phyloP scores from a whole-genome alignment of 2,888 invertebrate species.

The Alloscopus bannaensis region DNA sequence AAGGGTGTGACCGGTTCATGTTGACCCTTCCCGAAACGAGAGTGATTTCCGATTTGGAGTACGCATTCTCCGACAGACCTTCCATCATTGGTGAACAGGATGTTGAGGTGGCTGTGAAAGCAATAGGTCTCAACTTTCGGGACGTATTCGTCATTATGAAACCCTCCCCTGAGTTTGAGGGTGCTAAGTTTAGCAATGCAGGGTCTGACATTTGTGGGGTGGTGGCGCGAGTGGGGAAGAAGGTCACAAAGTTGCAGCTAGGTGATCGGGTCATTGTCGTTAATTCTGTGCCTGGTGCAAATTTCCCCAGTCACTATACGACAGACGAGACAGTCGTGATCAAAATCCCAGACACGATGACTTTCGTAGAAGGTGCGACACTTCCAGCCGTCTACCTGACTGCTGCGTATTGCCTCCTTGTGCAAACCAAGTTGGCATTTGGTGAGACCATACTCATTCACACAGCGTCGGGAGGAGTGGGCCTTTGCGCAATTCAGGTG shows the following conservation, averaged over 20 bases:
- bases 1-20: slow-evolving; percentile 36
- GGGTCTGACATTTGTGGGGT: too few species aligned
- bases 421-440: slow-evolving; percentile 27
- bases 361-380: slow-evolving; percentile 44
- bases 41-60: slow-evolving; percentile 48
- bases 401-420: slow-evolving; percentile 38
- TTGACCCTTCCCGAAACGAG: slow-evolving; percentile 16
- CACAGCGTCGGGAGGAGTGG: slow-evolving; percentile 64
- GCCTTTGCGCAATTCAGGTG: slow-evolving; percentile 57
- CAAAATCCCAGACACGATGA: slow-evolving; percentile 22
- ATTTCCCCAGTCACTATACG: slow-evolving; percentile 40
- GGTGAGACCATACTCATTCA: slow-evolving; percentile 55
- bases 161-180: slow-evolving; percentile 15
- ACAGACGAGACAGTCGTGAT: slow-evolving; percentile 29
- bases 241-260: slow-evolving; percentile 79
- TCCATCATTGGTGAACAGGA: slow-evolving; percentile 5
- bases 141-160: slow-evolving; percentile 56
- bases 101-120: slow-evolving; percentile 39
- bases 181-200: slow-evolving; percentile 73
- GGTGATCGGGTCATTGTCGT: slow-evolving; percentile 81
- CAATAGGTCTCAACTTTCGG: slow-evolving; percentile 37
- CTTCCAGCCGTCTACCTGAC: slow-evolving; percentile 49
- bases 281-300: background rate
- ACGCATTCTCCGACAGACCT: slow-evolving; percentile 7
- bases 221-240: slow-evolving; percentile 81